Base-by-base conservation (phyloP, 92 coral and sea anemone species). In the Epizoanthus ramosus region DNA sequence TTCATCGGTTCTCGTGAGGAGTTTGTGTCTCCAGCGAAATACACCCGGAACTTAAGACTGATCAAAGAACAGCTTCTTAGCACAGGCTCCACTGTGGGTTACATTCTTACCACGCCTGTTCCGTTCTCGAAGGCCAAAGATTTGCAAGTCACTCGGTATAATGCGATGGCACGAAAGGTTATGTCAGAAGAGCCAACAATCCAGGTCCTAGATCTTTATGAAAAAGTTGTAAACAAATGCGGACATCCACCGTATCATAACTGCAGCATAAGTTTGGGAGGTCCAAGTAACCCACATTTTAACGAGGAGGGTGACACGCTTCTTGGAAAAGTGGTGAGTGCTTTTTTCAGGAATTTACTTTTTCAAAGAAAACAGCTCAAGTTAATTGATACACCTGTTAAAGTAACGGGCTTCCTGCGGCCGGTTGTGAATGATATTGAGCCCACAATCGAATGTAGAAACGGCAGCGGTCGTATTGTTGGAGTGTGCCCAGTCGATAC, bases 401-500 rank as follows among this genome's bases (percentile, higher is more conserved):
- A 19, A 4, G 63, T 43, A 41, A 18, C 6, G 17, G 9, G 18
- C 8, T 37, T 8, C 35, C 57, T 10, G 3, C 54, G 58, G 50
- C 57, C 33, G 1, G n/a, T 57, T 8, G 23, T 47, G n/a, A 17
- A 57, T 22, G 7, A n/a, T 3, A 19, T 7, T n/a, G 39, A 60
- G 79, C 60, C 87, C 25, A 17, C 33, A 54, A 77, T 86, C 52
- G 57, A 72, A 33, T 89, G 93, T 74, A 80, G 56, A 35, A 60
- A 80, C 60, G 19, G 16, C 63, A 65, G 68, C 69, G 97, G 86
- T 37, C 28, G 63, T 0, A 76, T 65, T 14, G 84, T 85, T 69
- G 83, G 92, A 57, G 88, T 87, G 77, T 94, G 98, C 83, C 98
- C 95, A 21, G 52, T 74, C 21, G 85, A 76, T 63, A 88, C 85